Evolutionary conservation across 2,113 vertebrate species (phyloP), one percentile per base, ranked within the genome.

Genomic region (Platysternon megacephalum): DNA sequence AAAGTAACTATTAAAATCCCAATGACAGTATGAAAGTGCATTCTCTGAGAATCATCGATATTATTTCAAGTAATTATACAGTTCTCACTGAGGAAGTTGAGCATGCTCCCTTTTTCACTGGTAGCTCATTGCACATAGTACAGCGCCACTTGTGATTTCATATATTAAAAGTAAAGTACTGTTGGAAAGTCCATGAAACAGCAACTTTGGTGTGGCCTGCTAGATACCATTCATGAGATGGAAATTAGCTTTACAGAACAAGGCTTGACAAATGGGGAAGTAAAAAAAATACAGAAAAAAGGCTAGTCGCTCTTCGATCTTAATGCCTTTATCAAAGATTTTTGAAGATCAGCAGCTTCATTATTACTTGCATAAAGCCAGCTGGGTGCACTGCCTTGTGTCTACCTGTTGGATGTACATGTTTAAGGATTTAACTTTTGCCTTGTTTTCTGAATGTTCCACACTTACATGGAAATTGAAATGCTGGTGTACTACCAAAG

Each of bases 1-100:
- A 72, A 22, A 84, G 52, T 91, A 91, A 95, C 24, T 68, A 68
- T 83, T 22, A 58, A 82, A 65, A 89, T 61, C 42, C 3, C 29
- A 65, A 81, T 92, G 58, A 80, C 82, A 97, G 86, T 88, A 95
- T 85, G 86, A 97, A 97, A 94, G 84, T 52, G 56, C 76, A 96
- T 88, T 95, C 93, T 96, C 93, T 96, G 88, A 96, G 61, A 76
- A 89, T 94, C 93, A 95, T 1, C 24, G 35, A 74, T 8, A 8
- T 52, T 49, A n/a, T 16, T 22, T 55, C 80, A 92, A 68, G 84
- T 4, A 79, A 87, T 2, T 19, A 21, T 8, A n/a, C 0, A 89
- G 26, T 42, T 88, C 92, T 83, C 46, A 85, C 61, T 51, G 81
- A 96, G 22, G n/a, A 72, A 16, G 56, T 2, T 53, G 22, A 86